Percentiles rank a stretch among this genome's conserved stretches.
phyloP scores from a whole-genome alignment of 1,140 invertebrate genomes.

The Cryptotermes secundus region DNA sequence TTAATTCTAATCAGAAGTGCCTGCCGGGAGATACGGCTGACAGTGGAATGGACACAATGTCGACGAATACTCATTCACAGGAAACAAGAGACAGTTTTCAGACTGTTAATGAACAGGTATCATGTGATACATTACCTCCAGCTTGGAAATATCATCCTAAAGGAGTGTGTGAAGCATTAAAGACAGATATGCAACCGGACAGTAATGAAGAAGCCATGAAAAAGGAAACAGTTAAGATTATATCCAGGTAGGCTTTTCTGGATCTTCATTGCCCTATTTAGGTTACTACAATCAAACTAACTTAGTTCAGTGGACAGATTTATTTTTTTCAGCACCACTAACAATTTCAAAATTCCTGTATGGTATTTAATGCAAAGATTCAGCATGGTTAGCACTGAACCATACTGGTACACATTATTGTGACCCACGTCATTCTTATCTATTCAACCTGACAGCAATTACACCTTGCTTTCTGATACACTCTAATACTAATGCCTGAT shows the following conservation, averaged over 20 bases:
- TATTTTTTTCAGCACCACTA: too few species aligned
- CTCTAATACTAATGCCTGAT: too few species aligned
- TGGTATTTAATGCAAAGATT: too few species aligned
- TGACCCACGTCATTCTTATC: too few species aligned
- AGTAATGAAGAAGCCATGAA: not conserved
- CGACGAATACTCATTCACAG: conserved; percentile 35
- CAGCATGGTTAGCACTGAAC: too few species aligned
- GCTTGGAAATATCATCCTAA: not conserved
- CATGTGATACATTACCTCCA: not conserved
- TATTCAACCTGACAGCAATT: too few species aligned
- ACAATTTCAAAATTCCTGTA: too few species aligned
- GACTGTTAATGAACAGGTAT: not conserved
- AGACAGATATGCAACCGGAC: not conserved
- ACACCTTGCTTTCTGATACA: too few species aligned
- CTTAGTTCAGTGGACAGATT: too few species aligned
- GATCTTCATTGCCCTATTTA: too few species aligned
- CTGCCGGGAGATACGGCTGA: conserved; percentile 37
- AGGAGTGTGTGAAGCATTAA: not conserved
- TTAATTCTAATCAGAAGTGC: not conserved
- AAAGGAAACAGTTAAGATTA: not conserved
- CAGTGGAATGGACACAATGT: conserved; percentile 42
- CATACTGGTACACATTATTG: too few species aligned
- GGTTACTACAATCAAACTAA: too few species aligned
- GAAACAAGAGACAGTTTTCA: conserved; percentile 12
- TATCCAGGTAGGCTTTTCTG: not conserved